Base-by-base conservation (phyloP, 2,113 vertebrate species). In the Rhabdomys dilectus region DNA sequence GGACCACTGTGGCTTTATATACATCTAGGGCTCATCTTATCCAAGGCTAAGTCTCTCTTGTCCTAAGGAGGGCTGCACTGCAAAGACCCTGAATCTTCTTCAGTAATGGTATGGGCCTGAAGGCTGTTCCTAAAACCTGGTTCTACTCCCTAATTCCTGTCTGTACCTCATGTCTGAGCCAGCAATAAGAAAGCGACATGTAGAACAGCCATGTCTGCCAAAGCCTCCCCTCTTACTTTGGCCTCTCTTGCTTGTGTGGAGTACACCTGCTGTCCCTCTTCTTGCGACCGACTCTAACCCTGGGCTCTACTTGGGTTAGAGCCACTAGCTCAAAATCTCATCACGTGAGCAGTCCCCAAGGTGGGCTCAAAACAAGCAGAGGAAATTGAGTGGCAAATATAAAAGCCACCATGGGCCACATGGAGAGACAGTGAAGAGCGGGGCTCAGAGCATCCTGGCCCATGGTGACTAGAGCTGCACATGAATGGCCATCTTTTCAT, bases 61-160 rank as follows among this genome's bases (percentile, higher is more conserved):
- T 90, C 85, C 97, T 84, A 87, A 96, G 89, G 82, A 97, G 96
- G 93, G 78, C 95, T 92, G 26, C 12, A 84, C 78, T 68, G 95
- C 95, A 93, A 96, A 73, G 95, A 96, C 97, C 98, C 96, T 97
- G 92, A 97, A 97, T 93, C 96, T 97, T 97, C 89, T 97, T 97
- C 88, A 97, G 95, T 91, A 97, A 89, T 56, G 21, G 39, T 36
- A 31, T 90, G 80, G 97, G 94, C 72, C 95, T 93, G 62, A 56
- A 85, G 96, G 97, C 31, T 0, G 10, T 72, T 93, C 15, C 68
- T 26, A 64, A 73, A 0, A 16, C 85, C 92, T 82, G 76, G 60
- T 88, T 85, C 88, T 77, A 89, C 81, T 66, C 4, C 91, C 94
- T 92, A 91, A 91, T 93, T 97, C 98, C 95, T 89, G 64, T 94